Evolutionary conservation across 2,888 invertebrate genomes (phyloP), one percentile per base, ranked within the genome.

Genomic region (Doris montereyensis): DNA sequence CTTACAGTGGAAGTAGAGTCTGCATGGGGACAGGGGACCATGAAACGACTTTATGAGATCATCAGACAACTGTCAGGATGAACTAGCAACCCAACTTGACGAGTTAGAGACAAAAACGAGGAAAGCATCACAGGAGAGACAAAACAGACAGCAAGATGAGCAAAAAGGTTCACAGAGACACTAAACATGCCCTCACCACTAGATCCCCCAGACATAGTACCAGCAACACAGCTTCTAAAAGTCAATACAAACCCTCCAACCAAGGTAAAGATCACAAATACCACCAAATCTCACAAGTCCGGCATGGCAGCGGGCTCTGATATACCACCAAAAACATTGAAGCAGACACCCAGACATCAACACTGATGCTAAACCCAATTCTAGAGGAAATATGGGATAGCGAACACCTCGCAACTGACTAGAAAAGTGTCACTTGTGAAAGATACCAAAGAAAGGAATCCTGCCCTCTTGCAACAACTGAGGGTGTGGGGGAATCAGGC

Each of bases 1-100:
- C 77, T 72, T 21, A 71, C 78, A 13, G n/a, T 1, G 1, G 72
- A 78, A 58, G 35, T 72, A 62, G 72, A 78, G 26, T 13, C 72
- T 21, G 78, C 72, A 78, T 62, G 70, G 21, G 28, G 32, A 30
- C 30, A 78, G 24, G 28, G 78, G 34, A 72, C 71, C 72, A 78
- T 60, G 71, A 41, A 60, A 34, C 28, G 30, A 30, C 60, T 34
- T 28, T 10, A 70, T 28, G 65, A 73, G 13, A 78, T 41, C 32
- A 58, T 32, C 2, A 73, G 28, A 26, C 30, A 26, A 0, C 72
- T 30, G 5, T 58, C 73, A 3, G 73, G 73, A 57, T 41, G 58
- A 13, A 35, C 0, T n/a, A 77, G 52, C 52, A 77, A 70, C 26
- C 70, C 70, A 8, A 35, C 10, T 26, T 10, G 58, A 26, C 73